Base-by-base conservation (phyloP, 2,888 invertebrate genomes). In the Synanthedon tipuliformis region DNA sequence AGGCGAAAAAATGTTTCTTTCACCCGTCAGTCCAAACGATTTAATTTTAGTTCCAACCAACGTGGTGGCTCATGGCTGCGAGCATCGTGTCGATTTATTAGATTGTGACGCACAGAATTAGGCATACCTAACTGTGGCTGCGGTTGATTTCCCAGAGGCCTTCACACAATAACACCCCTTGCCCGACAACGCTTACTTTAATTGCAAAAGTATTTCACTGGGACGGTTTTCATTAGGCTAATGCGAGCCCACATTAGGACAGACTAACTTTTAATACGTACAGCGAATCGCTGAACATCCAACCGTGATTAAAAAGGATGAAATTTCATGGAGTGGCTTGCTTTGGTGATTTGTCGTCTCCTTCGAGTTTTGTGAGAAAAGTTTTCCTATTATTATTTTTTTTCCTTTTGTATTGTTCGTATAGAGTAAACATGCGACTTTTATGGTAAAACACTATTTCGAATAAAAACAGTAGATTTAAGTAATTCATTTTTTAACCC, bases 141-240 rank as follows among this genome's bases (percentile, higher is more conserved):
- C 54, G 65, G 72, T 66, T 76, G 75, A 78, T 78, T 78, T 78
- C 78, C 78, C 78, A 11, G 27, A 62, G 60, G 75, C 45, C 48
- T 23, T 15, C 53, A 63, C 61, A 69, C 66, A 70, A 66, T 68
- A 45, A 64, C 62, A 60, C 58, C 54, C 34, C 55, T 56, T 55
- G 59, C 59, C 56, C 56, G 57, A 63, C 68, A 68, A 57, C 69
- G 73, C 70, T 75, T 71, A 73, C 68, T 75, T 73, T 75, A 74
- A 78, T 75, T 75, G 70, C 66, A 60, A 71, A 73, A 72, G 74
- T 73, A 75, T 76, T 75, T 71, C 71, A 65, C 60, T 59, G 65
- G 68, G 65, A 61, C 61, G 64, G 63, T 73, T 74, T 71, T 72
- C 73, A 77, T 77, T 73, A 75, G 54, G 56, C 66, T 73, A 77